Evolutionary conservation across 2,113 vertebrate genomes (phyloP), one percentile per base, ranked within the genome.

Genomic region (Piprites chloris): DNA sequence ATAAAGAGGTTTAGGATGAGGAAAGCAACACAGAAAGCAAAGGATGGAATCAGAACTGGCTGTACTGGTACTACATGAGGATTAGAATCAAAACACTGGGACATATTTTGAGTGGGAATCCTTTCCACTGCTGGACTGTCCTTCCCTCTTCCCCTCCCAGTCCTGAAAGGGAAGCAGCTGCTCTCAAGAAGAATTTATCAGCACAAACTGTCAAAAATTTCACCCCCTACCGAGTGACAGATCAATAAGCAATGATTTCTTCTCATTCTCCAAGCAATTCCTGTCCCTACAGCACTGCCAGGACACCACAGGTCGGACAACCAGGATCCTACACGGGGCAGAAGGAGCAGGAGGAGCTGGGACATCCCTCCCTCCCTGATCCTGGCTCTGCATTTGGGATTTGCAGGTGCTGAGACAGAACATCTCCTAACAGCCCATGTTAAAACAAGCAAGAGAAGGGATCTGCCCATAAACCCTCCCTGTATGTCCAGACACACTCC

Each of bases 21-120:
- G 93, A 94, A 92, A 95, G 96, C 93, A 72, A 89, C 79, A 94
- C 62, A 90, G 88, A 97, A 93, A 96, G 95, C 94, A 66, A 80
- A 87, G 92, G 83, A 74, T 50, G 75, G 75, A 86, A 77, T 55
- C 61, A 90, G 81, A 90, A 76, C 73, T 50, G 50, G 42, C 85
- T 89, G 53, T 23, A 22, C 73, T 73, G 59, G 87, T 16, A 41
- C 66, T 85, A 32, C 6, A 2, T 17, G 50, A 78, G 59, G 33
- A n/a, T 75, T 23, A 87, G 81, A 90, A 55, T 21, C 61, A 37
- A 37, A 87, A 39, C 39, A 41, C 18, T 10, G 15, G 41, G 78
- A 69, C 63, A 52, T 17, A 2, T 53, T 86, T 39, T 13, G 61
- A 50, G 56, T 12, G 46, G 71, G 41, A 47, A 49, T 71, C 89